Conservation (phyloP, 2,797 vertebrate species). For the Gymnoscopelus microlampas region DNA sequence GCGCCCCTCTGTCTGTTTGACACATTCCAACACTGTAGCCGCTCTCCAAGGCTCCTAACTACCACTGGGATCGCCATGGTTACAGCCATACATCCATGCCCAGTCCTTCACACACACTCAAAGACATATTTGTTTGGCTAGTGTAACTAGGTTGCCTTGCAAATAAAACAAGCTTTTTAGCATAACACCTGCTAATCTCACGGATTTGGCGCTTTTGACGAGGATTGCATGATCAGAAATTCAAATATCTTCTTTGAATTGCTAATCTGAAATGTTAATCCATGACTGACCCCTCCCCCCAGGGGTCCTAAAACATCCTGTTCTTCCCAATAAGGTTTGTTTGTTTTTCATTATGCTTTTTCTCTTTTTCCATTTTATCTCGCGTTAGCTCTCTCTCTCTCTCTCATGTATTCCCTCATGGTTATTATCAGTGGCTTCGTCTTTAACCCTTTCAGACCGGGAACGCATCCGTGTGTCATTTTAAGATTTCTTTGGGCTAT, state of each 20-base stretch:
- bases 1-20: conserved; percentile 79
- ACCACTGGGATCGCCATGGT: conserved; percentile 87
- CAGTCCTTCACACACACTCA: conserved; percentile 85
- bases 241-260: conserved; percentile 89
- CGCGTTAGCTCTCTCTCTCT: conserved; percentile 29
- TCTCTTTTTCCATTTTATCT: conserved; percentile 53
- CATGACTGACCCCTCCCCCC: conserved; percentile 68
- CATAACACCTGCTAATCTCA: conserved; percentile 91
- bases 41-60: conserved; percentile 76
- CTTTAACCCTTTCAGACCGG: conserved; percentile 8
- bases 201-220: conserved; percentile 84
- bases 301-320: conserved; percentile 81
- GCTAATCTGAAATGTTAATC: conserved; percentile 91
- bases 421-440: conserved; percentile 38
- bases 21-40: conserved; percentile 80
- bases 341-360: conserved; percentile 84
- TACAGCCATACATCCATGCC: conserved; percentile 87
- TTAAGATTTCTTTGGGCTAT: too few species aligned
- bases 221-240: conserved; percentile 87
- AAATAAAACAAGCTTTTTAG: conserved; percentile 83
- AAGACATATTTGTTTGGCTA: conserved; percentile 97
- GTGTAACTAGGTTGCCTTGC: conserved; percentile 85
- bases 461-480: too few species aligned
- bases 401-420: conserved; percentile 36
- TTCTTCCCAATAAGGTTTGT: conserved; percentile 82